These are phyloP conservation scores for Petrocephalus sullivani DNA, from an alignment of 2,797 vertebrate species.

Conservation along the genomic window DNA sequence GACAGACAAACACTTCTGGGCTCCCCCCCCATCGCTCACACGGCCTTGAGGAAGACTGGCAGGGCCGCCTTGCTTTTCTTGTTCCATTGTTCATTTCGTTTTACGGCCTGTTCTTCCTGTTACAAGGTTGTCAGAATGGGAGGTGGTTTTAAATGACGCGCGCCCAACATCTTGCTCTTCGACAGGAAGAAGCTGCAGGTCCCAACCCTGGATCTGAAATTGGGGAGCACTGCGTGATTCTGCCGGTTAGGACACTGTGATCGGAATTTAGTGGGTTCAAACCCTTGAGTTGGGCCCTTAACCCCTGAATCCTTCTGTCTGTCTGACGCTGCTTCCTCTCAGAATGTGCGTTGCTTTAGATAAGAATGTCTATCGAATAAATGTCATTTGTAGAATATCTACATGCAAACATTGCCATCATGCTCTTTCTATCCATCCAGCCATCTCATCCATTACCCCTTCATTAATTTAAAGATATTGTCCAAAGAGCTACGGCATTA, in stretches of 20 bases:
- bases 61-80: conserved; percentile 17
- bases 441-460: background rate
- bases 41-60: conserved; percentile 29
- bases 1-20: conserved; percentile 25
- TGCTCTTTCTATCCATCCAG: background rate
- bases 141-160: background rate
- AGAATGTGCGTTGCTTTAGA: too few species aligned
- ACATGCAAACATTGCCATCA: too few species aligned
- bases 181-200: background rate
- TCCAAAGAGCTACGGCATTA: background rate
- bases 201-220: background rate
- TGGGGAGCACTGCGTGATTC: background rate
- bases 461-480: background rate
- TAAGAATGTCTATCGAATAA: too few species aligned
- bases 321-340: background rate
- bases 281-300: background rate
- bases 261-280: background rate
- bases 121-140: conserved; percentile 13
- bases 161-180: background rate
- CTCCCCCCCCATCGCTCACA: conserved; percentile 12
- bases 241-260: background rate
- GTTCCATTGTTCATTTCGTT: conserved; percentile 8
- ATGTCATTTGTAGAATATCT: too few species aligned
- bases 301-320: background rate
- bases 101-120: background rate